These are phyloP conservation scores for Tortricodes alternella DNA, from an alignment of 2,888 invertebrate species.

Conservation along the genomic window DNA sequence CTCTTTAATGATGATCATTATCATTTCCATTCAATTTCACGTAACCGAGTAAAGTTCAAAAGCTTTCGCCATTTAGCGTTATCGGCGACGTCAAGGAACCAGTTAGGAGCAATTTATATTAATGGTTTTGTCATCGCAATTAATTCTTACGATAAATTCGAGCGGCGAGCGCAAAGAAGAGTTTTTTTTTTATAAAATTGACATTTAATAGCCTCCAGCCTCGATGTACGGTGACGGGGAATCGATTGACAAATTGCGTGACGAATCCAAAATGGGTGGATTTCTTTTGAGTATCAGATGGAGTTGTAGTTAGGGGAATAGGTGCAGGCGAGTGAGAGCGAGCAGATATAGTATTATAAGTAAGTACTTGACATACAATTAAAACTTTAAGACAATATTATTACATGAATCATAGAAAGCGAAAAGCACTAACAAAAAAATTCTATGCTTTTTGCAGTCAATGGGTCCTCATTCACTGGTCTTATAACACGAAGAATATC, in stretches of 20 bases:
- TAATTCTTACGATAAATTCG: constrained; percentile 80
- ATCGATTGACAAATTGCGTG: constrained; percentile 82
- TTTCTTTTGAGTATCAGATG: constrained; percentile 75
- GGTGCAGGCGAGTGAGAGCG: constrained; percentile 31
- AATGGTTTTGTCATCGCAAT: constrained; percentile 82
- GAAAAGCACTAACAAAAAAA: no score
- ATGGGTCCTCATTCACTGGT: no score
- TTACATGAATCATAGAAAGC: background rate
- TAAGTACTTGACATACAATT: no score
- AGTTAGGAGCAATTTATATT: constrained; percentile 72
- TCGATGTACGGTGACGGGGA: constrained; percentile 72
- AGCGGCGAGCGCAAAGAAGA: constrained; percentile 74
- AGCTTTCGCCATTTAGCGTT: constrained; percentile 27
- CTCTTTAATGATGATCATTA: background rate
- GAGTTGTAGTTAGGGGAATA: constrained; percentile 53
- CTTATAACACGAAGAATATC: no score
- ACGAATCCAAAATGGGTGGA: constrained; percentile 81
- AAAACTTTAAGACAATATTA: background rate
- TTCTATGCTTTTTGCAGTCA: no score
- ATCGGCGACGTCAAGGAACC: constrained; percentile 47
- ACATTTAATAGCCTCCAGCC: constrained; percentile 74
- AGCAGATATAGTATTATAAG: constrained; percentile 1
- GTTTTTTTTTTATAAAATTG: constrained; percentile 69
- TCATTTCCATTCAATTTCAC: background rate
- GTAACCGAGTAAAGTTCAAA: constrained; percentile 36